Percentiles rank a stretch among this genome's conserved stretches.
phyloP scores from a whole-genome alignment of 2,888 invertebrate species.

The Adineta ricciae region DNA sequence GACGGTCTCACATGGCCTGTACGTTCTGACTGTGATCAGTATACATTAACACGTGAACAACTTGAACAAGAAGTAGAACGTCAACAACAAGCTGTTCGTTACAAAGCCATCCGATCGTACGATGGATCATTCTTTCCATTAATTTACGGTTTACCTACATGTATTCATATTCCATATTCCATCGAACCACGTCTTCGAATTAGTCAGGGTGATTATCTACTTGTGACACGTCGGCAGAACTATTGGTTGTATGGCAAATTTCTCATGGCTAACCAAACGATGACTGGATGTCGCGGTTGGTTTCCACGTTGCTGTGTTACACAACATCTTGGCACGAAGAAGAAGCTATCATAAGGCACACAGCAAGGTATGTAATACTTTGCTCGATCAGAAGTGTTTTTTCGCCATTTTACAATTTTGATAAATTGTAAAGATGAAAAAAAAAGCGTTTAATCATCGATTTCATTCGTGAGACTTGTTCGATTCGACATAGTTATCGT shows the following conservation, averaged over 20 bases:
- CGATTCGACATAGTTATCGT: too few relatives aligned
- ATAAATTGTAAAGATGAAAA: too few relatives aligned
- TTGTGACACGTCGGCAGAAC: conserved; percentile 77
- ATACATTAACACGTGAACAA: conserved; percentile 58
- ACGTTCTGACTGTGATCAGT: too few relatives aligned
- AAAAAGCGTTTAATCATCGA: too few relatives aligned
- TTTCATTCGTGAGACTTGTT: too few relatives aligned
- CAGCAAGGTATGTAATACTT: not conserved
- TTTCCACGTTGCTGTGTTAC: not conserved
- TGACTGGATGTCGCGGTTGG: not conserved
- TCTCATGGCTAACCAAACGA: not conserved
- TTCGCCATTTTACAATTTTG: not conserved
- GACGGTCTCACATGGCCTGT: conserved; percentile 33
- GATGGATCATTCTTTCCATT: conserved; percentile 57
- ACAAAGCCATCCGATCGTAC: conserved; percentile 62
- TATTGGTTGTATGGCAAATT: conserved; percentile 42
- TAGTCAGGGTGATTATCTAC: conserved; percentile 60
- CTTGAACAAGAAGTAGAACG: conserved; percentile 77
- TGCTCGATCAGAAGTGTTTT: not conserved
- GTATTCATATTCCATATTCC: conserved; percentile 62
- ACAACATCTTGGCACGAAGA: not conserved
- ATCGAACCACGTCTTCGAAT: conserved; percentile 74
- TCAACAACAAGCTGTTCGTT: conserved; percentile 50
- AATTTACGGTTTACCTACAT: conserved; percentile 61
- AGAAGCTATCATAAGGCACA: not conserved